Evolutionary conservation across 2,797 vertebrate species (phyloP).

Genomic region (Catostomus latipinnis): DNA sequence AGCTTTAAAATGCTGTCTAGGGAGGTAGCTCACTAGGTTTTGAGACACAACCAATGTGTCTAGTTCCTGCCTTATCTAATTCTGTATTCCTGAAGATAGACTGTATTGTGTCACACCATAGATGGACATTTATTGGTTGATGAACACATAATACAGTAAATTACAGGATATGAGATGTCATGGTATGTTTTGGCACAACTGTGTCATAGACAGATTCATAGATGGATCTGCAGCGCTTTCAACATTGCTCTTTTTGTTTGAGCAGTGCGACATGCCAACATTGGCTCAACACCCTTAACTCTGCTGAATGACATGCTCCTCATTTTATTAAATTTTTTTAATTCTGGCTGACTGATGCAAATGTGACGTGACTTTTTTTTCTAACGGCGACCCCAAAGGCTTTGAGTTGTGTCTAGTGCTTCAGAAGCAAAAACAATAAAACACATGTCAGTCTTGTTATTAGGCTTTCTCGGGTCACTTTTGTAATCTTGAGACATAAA

Average conservation of each 20-base stretch:
- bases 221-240: background rate
- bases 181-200: background rate
- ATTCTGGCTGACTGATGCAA: background rate
- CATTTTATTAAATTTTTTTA: background rate
- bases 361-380: background rate
- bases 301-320: background rate
- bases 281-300: background rate
- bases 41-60: background rate
- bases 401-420: too few species aligned
- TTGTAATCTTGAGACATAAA: too few species aligned
- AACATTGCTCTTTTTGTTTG: background rate
- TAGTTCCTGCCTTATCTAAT: background rate
- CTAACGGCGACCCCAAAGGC: too few species aligned
- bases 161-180: background rate
- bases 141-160: background rate
- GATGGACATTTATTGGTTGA: conserved; percentile 7
- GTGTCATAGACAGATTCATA: background rate
- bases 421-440: background rate
- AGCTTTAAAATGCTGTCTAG: background rate
- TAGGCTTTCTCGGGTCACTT: background rate
- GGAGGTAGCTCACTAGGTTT: background rate
- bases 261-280: too few species aligned
- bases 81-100: background rate
- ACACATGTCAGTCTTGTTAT: background rate
- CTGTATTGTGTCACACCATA: conserved; percentile 18